Evolutionary conservation across 2,888 invertebrate genomes (phyloP), one percentile per base, ranked within the genome.

Genomic region (Dynastes hyllus): DNA sequence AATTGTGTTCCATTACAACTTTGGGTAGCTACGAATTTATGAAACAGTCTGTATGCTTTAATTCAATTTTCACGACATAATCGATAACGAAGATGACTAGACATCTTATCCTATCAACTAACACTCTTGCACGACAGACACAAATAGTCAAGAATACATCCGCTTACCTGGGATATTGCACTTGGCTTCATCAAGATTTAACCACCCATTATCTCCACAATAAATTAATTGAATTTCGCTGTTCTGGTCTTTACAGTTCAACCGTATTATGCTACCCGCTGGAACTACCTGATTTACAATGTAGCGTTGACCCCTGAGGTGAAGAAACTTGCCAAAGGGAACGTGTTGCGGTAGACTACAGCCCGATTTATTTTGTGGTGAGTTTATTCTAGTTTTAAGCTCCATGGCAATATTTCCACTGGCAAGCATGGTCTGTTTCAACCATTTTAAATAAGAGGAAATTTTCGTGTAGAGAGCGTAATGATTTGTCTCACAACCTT

Each of bases 391-490:
- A 51, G 69, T 69, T 69, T 6, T 29, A 16, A 69, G 51, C 2
- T 27, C 4, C 3, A 69, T 69, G 29, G 13, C 6, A n/a, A 53
- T n/a, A 27, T 22, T 13, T 29, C 4, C 27, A 11, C n/a, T 29
- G 5, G 11, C n/a, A 22, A 3, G 0, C 13, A 69, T 51, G 29
- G 2, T 11, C 2, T 22, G 22, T 29, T 27, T 69, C 29, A 69
- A 13, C 69, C 69, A 69, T n/a, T 11, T 27, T 51, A 51, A 13
- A 51, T 51, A 69, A 69, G 22, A 3, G 2, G 69, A 69, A 69
- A 69, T 27, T 13, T 51, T 69, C 9, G 69, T 69, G 51, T 69
- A 69, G 4, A 69, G 27, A 69, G 53, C 32, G 27, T 69, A 69
- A 51, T 51, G 50, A 51, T 69, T 69, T 6, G 51, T 13, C 3